Evolutionary conservation across 2,888 invertebrate genomes (phyloP), one percentile per base, ranked within the genome.

Genomic region (Eueremaeus valkanovi): DNA sequence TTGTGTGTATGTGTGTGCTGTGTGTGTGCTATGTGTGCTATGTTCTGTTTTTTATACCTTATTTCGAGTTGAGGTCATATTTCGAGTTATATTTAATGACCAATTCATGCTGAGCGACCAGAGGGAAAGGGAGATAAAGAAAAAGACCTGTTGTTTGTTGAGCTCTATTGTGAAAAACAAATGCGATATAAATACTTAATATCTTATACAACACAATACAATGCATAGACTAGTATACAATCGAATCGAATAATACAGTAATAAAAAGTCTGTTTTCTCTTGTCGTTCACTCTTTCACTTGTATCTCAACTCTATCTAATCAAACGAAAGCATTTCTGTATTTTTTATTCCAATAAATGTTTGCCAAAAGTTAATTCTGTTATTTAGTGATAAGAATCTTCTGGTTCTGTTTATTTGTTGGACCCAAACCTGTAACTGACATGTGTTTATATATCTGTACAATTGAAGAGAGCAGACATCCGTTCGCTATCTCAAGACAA

Each of bases 371-470:
- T 63, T 29, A 29, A 18, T 31, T 63, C 63, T 63, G 24, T 24
- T 24, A 13, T 18, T 63, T 3, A n/a, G 33, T 63, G 63, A 63
- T 63, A 33, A 21, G 11, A 18, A 63, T 63, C 63, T 33, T 63
- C 36, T 63, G 31, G 58, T 31, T 63, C 2, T 31, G 31, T 31
- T 31, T 33, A 63, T 63, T 63, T 58, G 29, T 18, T 18, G 29
- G 63, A 63, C 29, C 36, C 27, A 55, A 55, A 55, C 36, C 63
- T 63, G 63, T 63, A 63, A 63, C 63, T 63, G 63, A 63, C 63
- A 63, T 63, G 63, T 63, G 63, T 63, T 63, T 63, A 63, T 63
- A n/a, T n/a, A n/a, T n/a, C n/a, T n/a, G n/a, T n/a, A 29, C 33
- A 63, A 63, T 63, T 63, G 36, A 63, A 63, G 33, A 63, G 55